Evolutionary conservation across 2,797 vertebrate species (phyloP), one percentile per base, ranked within the genome.

Genomic region (Coccyzus lansbergi): DNA sequence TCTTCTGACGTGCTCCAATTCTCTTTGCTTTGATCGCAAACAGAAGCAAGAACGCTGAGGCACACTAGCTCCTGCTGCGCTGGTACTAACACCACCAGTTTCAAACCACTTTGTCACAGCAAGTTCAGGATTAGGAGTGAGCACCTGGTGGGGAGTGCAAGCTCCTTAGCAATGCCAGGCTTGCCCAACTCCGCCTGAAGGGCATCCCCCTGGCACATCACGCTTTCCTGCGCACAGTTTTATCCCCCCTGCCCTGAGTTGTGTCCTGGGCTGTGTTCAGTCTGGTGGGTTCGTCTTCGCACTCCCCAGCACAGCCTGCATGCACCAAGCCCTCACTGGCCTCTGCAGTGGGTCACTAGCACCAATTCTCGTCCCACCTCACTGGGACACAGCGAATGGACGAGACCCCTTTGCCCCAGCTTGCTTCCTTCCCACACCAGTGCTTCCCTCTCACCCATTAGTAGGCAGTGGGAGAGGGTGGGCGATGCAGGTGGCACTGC

Each of bases 241-340:
- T 4, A 24, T 44, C 5, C 2, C 28, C 10, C 3, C 20, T 65
- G 42, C 48, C 76, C n/a, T 0, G 3, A 51, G 15, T 0, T 18
- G 24, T 51, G 58, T 68, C 46, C 42, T 46, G 48, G 18, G 16
- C 71, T 58, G 13, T 24, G 28, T 60, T 60, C 76, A 70, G 7
- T 26, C 34, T 36, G 25, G 25, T 21, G 46, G 31, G 22, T 34
- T 77, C 19, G 1, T 15, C 34, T 16, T 21, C 59, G 42, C 8
- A 3, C 17, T 26, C 52, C 51, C 25, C 63, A 58, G 63, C 53
- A 16, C 33, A 74, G 25, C 25, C 29, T 56, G 25, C 31, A 2
- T 11, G 36, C 65, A 46, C 38, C 1, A 33, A 55, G 74, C 13
- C 48, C 48, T 18, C 38, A 63, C 72, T 1, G 0, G 44, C 55